Evolutionary conservation across 64 coral and sea anemone species (phyloP).

Genomic region (Exaiptasia diaphana): DNA sequence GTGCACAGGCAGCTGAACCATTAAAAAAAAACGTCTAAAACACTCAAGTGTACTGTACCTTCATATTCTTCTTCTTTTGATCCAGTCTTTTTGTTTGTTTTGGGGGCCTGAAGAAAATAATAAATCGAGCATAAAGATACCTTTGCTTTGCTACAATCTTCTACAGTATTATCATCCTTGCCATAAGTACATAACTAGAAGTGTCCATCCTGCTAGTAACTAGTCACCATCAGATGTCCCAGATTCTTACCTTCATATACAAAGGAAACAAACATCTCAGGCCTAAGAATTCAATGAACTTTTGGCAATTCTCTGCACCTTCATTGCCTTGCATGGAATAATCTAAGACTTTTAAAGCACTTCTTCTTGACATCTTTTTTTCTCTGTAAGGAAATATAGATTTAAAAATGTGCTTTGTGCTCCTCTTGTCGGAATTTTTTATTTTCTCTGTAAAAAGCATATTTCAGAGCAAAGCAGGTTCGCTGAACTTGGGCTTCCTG

Average conservation of each 20-base stretch:
- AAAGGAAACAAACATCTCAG: slow-evolving; percentile 91
- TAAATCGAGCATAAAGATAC: not conserved
- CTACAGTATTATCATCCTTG: too few species aligned
- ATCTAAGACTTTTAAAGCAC: slow-evolving; percentile 90
- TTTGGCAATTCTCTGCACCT: slow-evolving; percentile 80
- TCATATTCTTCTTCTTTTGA: slow-evolving; percentile 70
- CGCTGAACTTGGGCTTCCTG: too few species aligned
- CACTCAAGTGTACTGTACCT: too few species aligned
- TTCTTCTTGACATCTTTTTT: slow-evolving; percentile 87
- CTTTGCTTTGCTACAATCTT: too few species aligned
- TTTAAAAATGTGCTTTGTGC: too few species aligned
- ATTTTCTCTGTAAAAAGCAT: too few species aligned
- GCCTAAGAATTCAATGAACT: slow-evolving; percentile 95
- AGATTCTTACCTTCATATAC: slow-evolving; percentile 88
- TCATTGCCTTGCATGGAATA: slow-evolving; percentile 92
- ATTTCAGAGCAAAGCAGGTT: too few species aligned
- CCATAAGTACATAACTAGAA: too few species aligned
- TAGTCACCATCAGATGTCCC: not conserved
- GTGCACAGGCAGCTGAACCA: too few species aligned
- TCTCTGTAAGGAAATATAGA: slow-evolving; percentile 64
- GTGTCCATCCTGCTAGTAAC: not conserved
- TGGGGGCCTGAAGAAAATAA: slow-evolving; percentile 66
- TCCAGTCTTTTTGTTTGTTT: slow-evolving; percentile 84
- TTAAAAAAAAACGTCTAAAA: too few species aligned
- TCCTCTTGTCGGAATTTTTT: too few species aligned